Base-by-base conservation (phyloP, 2,888 invertebrate genomes). In the Cataglyphis rosenhaueri region DNA sequence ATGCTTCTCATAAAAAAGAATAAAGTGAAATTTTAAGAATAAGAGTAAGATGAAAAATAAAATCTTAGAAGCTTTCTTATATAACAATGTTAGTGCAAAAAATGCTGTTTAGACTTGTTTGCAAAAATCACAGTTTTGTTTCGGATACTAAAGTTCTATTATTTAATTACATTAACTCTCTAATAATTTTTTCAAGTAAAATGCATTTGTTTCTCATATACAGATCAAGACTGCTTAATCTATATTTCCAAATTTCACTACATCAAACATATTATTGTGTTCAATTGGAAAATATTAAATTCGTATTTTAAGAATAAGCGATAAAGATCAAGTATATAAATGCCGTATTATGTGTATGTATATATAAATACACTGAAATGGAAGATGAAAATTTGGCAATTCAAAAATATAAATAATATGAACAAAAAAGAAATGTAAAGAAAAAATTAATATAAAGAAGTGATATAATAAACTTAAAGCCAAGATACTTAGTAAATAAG, bases 61-160 rank as follows among this genome's bases (percentile, higher is more conserved):
- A 8, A 48, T 55, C 25, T 70, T 12, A 25, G 52, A 38, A 35
- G 21, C 25, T 25, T 44, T n/a, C 9, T 81, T 64, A 82, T 29
- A 61, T 8, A 38, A 44, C 38, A 75, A 65, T 10, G 25, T 76
- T 15, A 76, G 73, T 66, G 48, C 82, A 74, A 73, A 85, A 68
- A 83, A 73, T 52, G 66, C 57, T 82, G n/a, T 71, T 65, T 44
- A 57, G 10, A 32, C 52, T 79, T 81, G 25, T 79, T 68, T 32
- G 70, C 55, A 64, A 76, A 82, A 87, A 85, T 79, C 44, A 85
- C 79, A 62, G 76, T 78, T 73, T 84, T 59, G 76, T 57, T 38
- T 79, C 38, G 18, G 29, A 71, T 62, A 70, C 57, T 66, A 73
- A 73, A 79, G n/a, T 70, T 38, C 52, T 38, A 41, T 38, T 52